Base-by-base conservation (phyloP, 2,113 vertebrate genomes). In the Pseudorectes ferrugineus region DNA sequence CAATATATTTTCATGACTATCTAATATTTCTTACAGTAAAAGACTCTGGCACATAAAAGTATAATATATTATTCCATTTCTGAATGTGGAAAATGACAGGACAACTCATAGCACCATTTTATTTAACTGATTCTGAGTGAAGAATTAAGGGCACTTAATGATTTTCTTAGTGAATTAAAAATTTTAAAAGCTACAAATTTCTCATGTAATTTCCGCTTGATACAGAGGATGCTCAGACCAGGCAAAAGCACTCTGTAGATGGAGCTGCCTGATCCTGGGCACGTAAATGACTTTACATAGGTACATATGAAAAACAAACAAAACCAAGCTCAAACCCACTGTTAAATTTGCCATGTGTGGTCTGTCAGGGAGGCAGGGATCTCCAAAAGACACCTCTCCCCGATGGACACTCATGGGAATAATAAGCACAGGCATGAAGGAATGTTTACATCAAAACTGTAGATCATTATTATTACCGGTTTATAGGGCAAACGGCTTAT, bases 221-320 rank as follows among this genome's bases (percentile, higher is more conserved):
- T 19, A 31, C 1, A 78, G 36, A 48, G 43, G 66, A 38, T 0
- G 4, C 67, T 86, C 48, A 46, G 57, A 49, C 21, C 25, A 70
- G 23, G 18, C 31, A 49, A 46, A 67, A 48, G 5, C 6, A 42
- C 33, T 52, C 9, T n/a, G 29, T 29, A 24, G 29, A 65, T 46
- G 23, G 5, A 83, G 38, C 18, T 73, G 43, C 25, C 31, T 61
- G 22, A 55, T 40, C 15, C 51, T 28, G 43, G 28, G 29, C 26
- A 73, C 2, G 1, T 49, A 45, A 67, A 14, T 5, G 4, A 54
- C 16, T 38, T 16, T 28, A 36, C 1, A 1, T 4, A n/a, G 7
- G 2, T 19, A 23, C 26, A 10, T 2, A 40, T 5, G 46, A 74
- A 48, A 61, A 21, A 1, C 22, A 45, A 61, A 49, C 15, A 45